phyloP scores from a whole-genome alignment of 2,888 invertebrate species.

The Gari tellinella region DNA sequence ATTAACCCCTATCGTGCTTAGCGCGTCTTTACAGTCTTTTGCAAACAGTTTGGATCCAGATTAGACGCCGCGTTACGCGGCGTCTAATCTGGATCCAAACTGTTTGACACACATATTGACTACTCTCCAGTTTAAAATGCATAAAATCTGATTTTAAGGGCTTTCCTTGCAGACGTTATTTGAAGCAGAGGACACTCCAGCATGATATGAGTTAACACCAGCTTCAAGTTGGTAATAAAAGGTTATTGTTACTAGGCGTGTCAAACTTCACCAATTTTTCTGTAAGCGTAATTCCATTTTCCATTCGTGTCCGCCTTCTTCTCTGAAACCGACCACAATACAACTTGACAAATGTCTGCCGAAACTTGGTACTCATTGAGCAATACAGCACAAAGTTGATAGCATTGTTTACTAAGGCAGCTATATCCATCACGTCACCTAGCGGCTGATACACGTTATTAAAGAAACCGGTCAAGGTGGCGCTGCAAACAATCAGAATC shows the following conservation, averaged over 20 bases:
- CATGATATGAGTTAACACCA: no score
- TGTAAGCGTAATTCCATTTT: conserved; percentile 55
- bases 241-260: conserved; percentile 64
- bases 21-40: no score
- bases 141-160: no score
- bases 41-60: no score
- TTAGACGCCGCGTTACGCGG: no score
- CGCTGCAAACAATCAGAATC: conserved; percentile 89
- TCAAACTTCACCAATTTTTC: conserved; percentile 55
- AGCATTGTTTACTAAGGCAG: conserved; percentile 95
- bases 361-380: conserved; percentile 96
- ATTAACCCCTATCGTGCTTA: no score
- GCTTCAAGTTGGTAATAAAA: neutral
- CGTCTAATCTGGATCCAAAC: no score
- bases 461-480: conserved; percentile 89
- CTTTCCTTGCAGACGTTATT: no score
- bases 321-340: conserved; percentile 62
- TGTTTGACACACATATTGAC: no score
- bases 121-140: no score
- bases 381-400: conserved; percentile 97
- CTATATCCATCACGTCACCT: conserved; percentile 93
- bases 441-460: conserved; percentile 87
- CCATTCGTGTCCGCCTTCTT: conserved; percentile 33
- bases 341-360: conserved; percentile 85
- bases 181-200: no score